Evolutionary conservation across 2,797 vertebrate species (phyloP), one percentile per base, ranked within the genome.

Genomic region (Emydoidea blandingii): DNA sequence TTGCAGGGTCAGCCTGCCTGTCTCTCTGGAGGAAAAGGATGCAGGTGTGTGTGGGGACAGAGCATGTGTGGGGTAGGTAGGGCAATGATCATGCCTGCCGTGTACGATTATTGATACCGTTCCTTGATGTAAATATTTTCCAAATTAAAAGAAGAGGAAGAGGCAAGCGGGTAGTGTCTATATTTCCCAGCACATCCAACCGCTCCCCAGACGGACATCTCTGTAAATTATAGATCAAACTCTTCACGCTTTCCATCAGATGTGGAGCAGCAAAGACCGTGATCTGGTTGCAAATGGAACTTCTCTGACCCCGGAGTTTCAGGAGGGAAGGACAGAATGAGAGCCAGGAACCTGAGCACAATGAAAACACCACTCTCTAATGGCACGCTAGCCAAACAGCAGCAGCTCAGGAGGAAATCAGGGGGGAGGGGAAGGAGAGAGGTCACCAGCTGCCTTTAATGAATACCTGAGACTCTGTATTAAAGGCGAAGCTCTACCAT

Each of bases 221-320:
- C 91, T 91, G 82, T 97, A 92, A 97, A 96, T 97, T 95, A 97
- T 92, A 92, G 88, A 96, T 97, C 31, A 54, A 65, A 86, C 88
- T 91, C 27, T 0, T 88, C 6, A 23, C 0, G 8, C 88, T 94
- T 93, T 84, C 88, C 92, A 78, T 92, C 94, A 91, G 89, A 83
- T 9, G 76, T 1, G 2, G 78, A 96, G 93, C 96, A 82, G 92
- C 4, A 0, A 8, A 92, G 86, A 89, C 84, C 57, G 5, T 83
- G 90, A 95, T 0, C 0, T 57, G 91, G 90, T 82, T 91, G 91
- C 0, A 72, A 87, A 95, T 87, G 93, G 88, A 88, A 89, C 9
- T 54, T 11, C 92, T 81, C 79, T 90, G 86, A 93, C 47, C 85
- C 89, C 29, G 21, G 34, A 0, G 12, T 85, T 87, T 56, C 2